Conservation (phyloP, 2,888 invertebrate genomes). For the Hedychridium roseum region DNA sequence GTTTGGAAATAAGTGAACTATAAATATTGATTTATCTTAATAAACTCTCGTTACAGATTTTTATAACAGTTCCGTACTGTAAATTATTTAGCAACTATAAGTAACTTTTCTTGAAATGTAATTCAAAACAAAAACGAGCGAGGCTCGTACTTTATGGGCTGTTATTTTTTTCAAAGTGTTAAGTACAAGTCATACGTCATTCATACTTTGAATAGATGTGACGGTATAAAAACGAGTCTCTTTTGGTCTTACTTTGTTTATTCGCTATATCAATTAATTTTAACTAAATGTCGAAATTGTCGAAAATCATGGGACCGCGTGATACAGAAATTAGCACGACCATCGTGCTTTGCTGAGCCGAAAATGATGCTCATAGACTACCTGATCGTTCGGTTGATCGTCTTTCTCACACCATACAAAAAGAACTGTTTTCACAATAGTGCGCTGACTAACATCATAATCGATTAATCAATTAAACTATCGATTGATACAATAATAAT, state of each 20-base stretch:
- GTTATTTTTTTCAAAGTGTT: too few species aligned
- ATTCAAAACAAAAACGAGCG: too few species aligned
- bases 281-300: neutral
- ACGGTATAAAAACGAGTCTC: conserved; percentile 36
- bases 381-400: neutral
- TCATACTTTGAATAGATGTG: too few species aligned
- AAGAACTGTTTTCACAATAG: too few species aligned
- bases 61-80: too few species aligned
- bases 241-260: conserved; percentile 30
- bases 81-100: too few species aligned
- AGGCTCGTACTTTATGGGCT: too few species aligned
- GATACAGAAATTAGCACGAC: neutral
- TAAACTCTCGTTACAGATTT: too few species aligned
- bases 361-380: conserved; percentile 20
- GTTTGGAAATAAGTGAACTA: too few species aligned
- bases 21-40: too few species aligned
- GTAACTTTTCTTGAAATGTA: too few species aligned
- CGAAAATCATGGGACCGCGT: neutral
- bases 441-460: conserved; percentile 50
- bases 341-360: conserved; percentile 1
- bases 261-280: conserved; percentile 17
- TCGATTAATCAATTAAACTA: conserved; percentile 58
- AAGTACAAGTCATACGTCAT: too few species aligned
- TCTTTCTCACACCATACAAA: conserved; percentile 48
- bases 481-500: conserved; percentile 56